A percentile compares a stretch with the other conserved stretches of the same genome.
phyloP scores from a whole-genome alignment of 2,797 vertebrate genomes.

The Pampus argenteus region DNA sequence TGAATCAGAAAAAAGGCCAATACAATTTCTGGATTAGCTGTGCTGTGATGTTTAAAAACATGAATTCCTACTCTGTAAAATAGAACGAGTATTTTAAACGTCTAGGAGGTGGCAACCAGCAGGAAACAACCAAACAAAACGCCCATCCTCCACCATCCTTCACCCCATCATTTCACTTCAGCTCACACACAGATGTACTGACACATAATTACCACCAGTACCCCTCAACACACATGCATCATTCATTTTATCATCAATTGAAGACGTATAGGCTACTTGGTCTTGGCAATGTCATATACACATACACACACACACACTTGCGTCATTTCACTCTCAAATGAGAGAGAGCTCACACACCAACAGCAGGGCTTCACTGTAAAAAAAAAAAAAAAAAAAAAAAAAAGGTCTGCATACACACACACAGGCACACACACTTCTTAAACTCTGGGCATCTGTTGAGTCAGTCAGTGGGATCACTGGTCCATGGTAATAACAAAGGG shows the following conservation, averaged over 20 bases:
- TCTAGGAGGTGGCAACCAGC: conserved; percentile 2
- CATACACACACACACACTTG: conserved; percentile 4
- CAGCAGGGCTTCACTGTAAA: conserved; percentile 8
- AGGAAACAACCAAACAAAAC: conserved; percentile 1
- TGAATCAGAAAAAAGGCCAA: neutral
- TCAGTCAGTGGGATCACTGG: conserved; percentile 61
- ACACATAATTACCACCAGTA: too few relatives aligned
- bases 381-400: too few relatives aligned
- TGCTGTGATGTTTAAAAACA: conserved; percentile 12
- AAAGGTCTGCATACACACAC: too few relatives aligned
- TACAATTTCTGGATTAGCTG: neutral
- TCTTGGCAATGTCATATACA: conserved; percentile 21
- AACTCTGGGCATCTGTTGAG: conserved; percentile 68
- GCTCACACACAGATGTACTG: conserved; percentile 18
- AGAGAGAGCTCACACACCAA: conserved; percentile 33
- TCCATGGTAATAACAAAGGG: conserved; percentile 74
- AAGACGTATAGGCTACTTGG: conserved; percentile 21
- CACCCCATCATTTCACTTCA: conserved; percentile 32
- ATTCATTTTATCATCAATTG: conserved; percentile 51
- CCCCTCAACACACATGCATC: conserved; percentile 47
- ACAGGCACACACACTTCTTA: conserved; percentile 33
- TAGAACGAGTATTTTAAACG: conserved; percentile 16
- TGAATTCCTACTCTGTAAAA: neutral
- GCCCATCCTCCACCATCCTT: neutral
- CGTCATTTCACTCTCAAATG: conserved; percentile 51